Evolutionary conservation across 2,888 invertebrate genomes (phyloP).

Genomic region (Drosophila suboccidentalis): DNA sequence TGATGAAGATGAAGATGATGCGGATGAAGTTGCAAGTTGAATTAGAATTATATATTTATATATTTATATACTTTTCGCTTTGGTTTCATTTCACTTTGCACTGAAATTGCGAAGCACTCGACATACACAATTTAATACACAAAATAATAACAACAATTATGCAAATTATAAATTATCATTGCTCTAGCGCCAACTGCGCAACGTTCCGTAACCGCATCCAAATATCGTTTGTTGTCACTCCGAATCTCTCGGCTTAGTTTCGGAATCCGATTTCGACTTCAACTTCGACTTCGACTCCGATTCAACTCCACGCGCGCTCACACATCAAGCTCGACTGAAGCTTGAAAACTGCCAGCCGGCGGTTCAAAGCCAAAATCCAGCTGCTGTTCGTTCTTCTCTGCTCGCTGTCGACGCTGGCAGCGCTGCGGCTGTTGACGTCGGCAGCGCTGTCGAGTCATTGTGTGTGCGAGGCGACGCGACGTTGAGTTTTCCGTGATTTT

Average conservation of each 20-base stretch:
- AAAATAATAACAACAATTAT: constrained; percentile 74
- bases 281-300: constrained; percentile 2
- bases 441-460: constrained; percentile 66
- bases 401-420: constrained; percentile 1
- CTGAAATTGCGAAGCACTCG: constrained; percentile 48
- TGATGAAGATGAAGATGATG: neutral
- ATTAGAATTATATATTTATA: constrained; percentile 22
- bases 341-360: constrained; percentile 58
- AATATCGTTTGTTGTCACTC: constrained; percentile 17
- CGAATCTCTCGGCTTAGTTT: too few relatives aligned
- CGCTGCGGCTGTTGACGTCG: constrained; percentile 12
- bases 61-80: constrained; percentile 50
- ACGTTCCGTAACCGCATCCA: constrained; percentile 57
- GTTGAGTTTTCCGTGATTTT: constrained; percentile 77
- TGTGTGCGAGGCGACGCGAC: constrained; percentile 56
- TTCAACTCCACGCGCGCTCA: constrained; percentile 52
- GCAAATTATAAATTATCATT: constrained; percentile 80
- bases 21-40: constrained; percentile 18
- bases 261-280: neutral
- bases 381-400: constrained; percentile 27
- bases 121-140: constrained; percentile 58
- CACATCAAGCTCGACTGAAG: constrained; percentile 68
- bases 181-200: constrained; percentile 66
- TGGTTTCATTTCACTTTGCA: constrained; percentile 71
- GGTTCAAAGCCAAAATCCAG: constrained; percentile 64